These are phyloP conservation scores for Arothron firmamentum DNA, from an alignment of 2,113 vertebrate species.

Conservation along the genomic window DNA sequence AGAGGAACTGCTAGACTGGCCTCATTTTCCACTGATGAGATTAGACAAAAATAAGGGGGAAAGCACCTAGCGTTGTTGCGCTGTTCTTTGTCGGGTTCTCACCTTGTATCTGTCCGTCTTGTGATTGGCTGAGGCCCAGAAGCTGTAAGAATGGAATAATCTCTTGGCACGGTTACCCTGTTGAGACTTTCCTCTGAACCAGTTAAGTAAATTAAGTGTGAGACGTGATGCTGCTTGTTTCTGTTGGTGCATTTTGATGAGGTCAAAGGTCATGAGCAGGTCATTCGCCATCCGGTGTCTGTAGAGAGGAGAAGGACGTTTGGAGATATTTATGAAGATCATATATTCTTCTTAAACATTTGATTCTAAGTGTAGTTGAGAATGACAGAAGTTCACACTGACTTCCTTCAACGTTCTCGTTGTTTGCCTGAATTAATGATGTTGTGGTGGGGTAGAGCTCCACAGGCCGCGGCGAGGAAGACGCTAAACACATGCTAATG, in stretches of 20 bases:
- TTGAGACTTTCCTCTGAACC: slow-evolving; percentile 57
- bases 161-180: slow-evolving; percentile 52
- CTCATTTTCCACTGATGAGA: background rate
- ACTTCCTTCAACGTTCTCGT: slow-evolving; percentile 7
- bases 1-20: too few relatives aligned
- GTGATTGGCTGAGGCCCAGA: slow-evolving; percentile 47
- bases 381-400: slow-evolving; percentile 3
- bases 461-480: slow-evolving; percentile 54
- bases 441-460: slow-evolving; percentile 47
- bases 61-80: background rate
- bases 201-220: slow-evolving; percentile 68
- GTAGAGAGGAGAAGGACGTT: slow-evolving; percentile 2
- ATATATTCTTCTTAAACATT: slow-evolving; percentile 5
- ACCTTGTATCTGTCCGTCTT: slow-evolving; percentile 27
- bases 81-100: slow-evolving; percentile 23
- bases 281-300: slow-evolving; percentile 4
- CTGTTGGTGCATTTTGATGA: slow-evolving; percentile 26
- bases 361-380: slow-evolving; percentile 1
- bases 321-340: slow-evolving; percentile 26
- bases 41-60: background rate
- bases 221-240: slow-evolving; percentile 54
- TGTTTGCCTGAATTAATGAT: slow-evolving; percentile 50
- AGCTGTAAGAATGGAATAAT: slow-evolving; percentile 39
- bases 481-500: slow-evolving; percentile 72
- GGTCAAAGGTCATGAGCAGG: background rate